Percentiles rank a stretch among this genome's conserved stretches.
These are phyloP conservation scores for Vipera ursinii DNA, from an alignment of 2,797 vertebrate genomes.

Conservation along the genomic window DNA sequence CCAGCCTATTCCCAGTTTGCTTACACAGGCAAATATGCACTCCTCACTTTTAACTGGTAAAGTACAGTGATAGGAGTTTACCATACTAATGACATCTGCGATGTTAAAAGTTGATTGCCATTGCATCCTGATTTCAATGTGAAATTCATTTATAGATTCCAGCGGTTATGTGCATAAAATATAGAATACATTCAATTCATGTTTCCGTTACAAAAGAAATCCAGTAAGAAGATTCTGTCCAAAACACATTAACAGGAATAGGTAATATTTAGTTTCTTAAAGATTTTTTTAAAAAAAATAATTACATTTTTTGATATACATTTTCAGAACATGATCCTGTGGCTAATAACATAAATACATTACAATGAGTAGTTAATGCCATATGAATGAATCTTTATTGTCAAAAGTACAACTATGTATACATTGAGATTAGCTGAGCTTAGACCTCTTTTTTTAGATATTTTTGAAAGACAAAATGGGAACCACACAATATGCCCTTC, in stretches of 20 bases:
- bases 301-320: conserved; percentile 19
- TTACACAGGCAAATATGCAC: conserved; percentile 70
- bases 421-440: too few species aligned
- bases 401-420: too few species aligned
- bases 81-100: conserved; percentile 56
- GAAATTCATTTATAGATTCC: conserved; percentile 29
- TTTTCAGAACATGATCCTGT: conserved; percentile 8
- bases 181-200: conserved; percentile 40
- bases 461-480: conserved; percentile 44
- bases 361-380: not conserved
- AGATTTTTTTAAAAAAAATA: conserved; percentile 29
- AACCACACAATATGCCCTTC: conserved; percentile 29
- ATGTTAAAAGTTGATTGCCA: conserved; percentile 48
- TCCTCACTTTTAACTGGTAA: conserved; percentile 65
- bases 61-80: conserved; percentile 62
- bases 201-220: conserved; percentile 21
- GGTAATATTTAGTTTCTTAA: conserved; percentile 28
- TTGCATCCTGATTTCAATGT: conserved; percentile 38
- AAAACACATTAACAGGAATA: not conserved
- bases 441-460: not conserved
- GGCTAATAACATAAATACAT: not conserved
- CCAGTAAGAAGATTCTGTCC: conserved; percentile 33
- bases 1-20: conserved; percentile 86
- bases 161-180: conserved; percentile 20
- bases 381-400: not conserved